These are phyloP conservation scores for Melanerpes aurifrons DNA, from an alignment of 2,113 vertebrate species.

Conservation along the genomic window DNA sequence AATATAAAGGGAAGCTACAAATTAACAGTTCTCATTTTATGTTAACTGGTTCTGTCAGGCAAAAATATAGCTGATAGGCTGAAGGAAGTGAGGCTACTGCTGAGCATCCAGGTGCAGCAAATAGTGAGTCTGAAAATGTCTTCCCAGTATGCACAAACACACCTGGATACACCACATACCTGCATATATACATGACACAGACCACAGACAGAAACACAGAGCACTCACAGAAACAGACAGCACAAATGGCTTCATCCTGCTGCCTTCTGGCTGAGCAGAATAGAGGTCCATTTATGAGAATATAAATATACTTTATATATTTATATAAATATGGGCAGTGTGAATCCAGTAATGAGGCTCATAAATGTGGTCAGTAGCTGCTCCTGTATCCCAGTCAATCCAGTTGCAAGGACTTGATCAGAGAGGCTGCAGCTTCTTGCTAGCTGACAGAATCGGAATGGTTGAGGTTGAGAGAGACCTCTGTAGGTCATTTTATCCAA, in stretches of 20 bases:
- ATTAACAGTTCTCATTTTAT: not conserved
- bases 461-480: not conserved
- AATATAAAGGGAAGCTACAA: not conserved
- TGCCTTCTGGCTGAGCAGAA: not conserved
- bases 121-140: not conserved
- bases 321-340: not conserved
- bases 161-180: not conserved
- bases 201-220: not conserved
- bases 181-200: not conserved
- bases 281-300: not conserved
- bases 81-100: not conserved
- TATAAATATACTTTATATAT: no score
- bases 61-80: not conserved
- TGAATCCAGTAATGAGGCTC: not conserved
- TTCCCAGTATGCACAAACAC: not conserved
- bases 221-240: not conserved
- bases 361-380: not conserved
- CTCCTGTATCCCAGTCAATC: not conserved
- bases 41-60: not conserved
- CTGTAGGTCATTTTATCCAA: not conserved
- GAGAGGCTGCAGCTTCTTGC: not conserved
- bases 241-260: not conserved
- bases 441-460: not conserved
- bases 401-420: not conserved
- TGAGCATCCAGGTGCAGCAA: not conserved